Percentiles rank a stretch among this genome's conserved stretches.
Evolutionary conservation across 2,888 invertebrate genomes (phyloP).

Genomic region (Luffia ferchaultella): DNA sequence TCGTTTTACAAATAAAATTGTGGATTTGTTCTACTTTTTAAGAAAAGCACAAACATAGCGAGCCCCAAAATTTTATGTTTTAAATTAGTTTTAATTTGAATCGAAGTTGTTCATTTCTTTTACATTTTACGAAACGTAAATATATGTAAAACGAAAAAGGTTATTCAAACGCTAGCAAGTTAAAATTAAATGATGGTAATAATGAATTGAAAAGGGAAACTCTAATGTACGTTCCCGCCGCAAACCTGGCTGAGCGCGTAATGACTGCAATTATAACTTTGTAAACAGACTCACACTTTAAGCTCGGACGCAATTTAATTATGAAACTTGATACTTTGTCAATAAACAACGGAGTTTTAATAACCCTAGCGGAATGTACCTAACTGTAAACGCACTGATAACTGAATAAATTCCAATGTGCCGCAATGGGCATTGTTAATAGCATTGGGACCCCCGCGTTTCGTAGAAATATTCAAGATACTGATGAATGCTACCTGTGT

Average conservation of each 20-base stretch:
- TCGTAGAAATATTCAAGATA: no score
- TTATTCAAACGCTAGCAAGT: not conserved
- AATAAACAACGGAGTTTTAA: slow-evolving; percentile 22
- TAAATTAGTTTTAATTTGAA: no score
- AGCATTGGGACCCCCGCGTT: no score
- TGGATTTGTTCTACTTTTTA: no score
- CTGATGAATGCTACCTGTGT: no score
- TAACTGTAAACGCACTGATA: not conserved
- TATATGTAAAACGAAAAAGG: not conserved
- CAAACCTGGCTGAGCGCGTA: not conserved
- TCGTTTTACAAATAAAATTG: no score
- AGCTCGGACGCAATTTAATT: slow-evolving; percentile 19
- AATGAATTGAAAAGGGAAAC: slow-evolving; percentile 12
- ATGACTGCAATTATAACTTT: not conserved
- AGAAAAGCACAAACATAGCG: no score
- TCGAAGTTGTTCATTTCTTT: no score
- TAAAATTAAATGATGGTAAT: not conserved
- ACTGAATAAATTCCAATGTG: slow-evolving; percentile 13
- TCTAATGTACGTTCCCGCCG: not conserved
- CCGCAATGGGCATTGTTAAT: not conserved
- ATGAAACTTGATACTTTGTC: slow-evolving; percentile 24
- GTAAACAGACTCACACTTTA: not conserved
- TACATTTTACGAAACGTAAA: no score
- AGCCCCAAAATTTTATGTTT: no score
- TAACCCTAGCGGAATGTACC: slow-evolving; percentile 12